Percentiles rank a stretch among this genome's conserved stretches.
These are phyloP conservation scores for Drosophila aldrichi DNA, from an alignment of 2,888 invertebrate genomes.

Conservation along the genomic window DNA sequence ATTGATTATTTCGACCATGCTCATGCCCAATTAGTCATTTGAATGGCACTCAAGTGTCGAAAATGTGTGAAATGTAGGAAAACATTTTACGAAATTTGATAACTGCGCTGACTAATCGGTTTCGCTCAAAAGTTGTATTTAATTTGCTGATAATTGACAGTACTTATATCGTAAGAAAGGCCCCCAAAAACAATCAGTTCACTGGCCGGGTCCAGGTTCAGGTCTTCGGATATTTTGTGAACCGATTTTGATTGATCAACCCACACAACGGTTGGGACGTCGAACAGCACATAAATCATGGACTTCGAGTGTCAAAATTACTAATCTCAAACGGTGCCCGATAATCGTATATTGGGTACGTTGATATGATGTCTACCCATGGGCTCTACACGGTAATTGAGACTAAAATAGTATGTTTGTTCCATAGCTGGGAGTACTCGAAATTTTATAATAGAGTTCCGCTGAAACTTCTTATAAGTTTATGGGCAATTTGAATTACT, in stretches of 20 bases:
- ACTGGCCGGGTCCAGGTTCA: neutral
- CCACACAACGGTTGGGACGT: constrained; percentile 10
- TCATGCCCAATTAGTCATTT: constrained; percentile 48
- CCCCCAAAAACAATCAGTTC: constrained; percentile 11
- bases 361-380: constrained; percentile 19
- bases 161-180: constrained; percentile 7
- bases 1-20: constrained; percentile 43
- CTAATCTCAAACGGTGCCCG: constrained; percentile 67
- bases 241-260: constrained; percentile 55
- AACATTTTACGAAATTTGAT: constrained; percentile 27
- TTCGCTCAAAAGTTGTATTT: constrained; percentile 13
- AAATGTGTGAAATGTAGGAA: constrained; percentile 22
- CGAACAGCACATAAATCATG: constrained; percentile 58
- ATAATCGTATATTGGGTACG: constrained; percentile 59
- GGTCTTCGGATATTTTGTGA: constrained; percentile 21
- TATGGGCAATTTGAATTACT: neutral
- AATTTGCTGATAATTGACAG: constrained; percentile 48
- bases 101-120: constrained; percentile 34
- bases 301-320: constrained; percentile 48
- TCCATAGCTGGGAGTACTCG: neutral
- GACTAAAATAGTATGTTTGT: neutral
- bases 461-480: neutral
- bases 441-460: neutral
- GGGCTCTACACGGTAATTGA: neutral
- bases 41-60: constrained; percentile 59